Base-by-base conservation (phyloP, 2,888 invertebrate species). In the Leistus spinibarbis region DNA sequence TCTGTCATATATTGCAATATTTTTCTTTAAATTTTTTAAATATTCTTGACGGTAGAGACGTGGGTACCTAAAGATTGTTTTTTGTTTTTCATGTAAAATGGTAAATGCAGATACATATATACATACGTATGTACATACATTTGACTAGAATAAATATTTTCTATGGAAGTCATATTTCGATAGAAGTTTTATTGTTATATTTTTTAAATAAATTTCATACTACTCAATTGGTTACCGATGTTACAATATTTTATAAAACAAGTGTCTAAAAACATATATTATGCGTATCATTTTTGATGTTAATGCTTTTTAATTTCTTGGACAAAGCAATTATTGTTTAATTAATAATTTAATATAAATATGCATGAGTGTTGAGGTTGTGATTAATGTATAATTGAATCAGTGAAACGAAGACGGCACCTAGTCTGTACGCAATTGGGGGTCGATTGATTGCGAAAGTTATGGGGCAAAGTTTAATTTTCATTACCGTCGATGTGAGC, bases 391-490 rank as follows among this genome's bases (percentile, higher is more conserved):
- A 13, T 10, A 7, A 40, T 10, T 10, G 5, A 40, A 40, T 2
- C 40, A 4, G 40, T 10, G 40, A 13, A 40, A 40, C 40, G 13
- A 13, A 40, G 40, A 40, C 13, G 40, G 40, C 27, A 27, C 27
- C 13, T 40, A 13, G 3, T n/a, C 24, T 24, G 24, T 24, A 3
- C 7, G 24, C 7, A 7, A 24, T 3, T 22, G 60, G 20, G 2
- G 3, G 19, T 19, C 20, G 60, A 60, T 60, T 60, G 60, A 60
- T 60, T 60, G 60, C 5, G 60, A 22, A 60, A 60, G 60, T 60
- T 60, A 19, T 60, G 60, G 22, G 13, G 40, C 40, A 13, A 40
- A 5, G 40, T 13, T 10, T 40, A 40, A 40, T 40, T 40, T 40
- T 40, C 40, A 40, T 7, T 13, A 40, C 40, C 40, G 13, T 5